Evolutionary conservation across 2,888 invertebrate genomes (phyloP).

Genomic region (Phlogophora meticulosa): DNA sequence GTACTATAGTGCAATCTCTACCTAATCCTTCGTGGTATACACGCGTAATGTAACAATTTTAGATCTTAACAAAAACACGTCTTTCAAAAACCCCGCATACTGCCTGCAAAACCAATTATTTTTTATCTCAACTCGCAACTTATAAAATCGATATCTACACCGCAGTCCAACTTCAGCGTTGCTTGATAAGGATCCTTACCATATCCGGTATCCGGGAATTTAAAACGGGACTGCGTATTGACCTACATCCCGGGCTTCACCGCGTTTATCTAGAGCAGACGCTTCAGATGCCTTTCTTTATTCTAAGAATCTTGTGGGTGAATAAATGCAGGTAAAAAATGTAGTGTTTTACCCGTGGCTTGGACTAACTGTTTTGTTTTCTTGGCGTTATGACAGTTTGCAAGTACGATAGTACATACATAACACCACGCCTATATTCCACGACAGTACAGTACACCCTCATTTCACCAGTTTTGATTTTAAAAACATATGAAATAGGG

Average conservation of each 20-base stretch:
- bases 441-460: too few relatives aligned
- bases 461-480: too few relatives aligned
- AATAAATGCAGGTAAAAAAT: background rate
- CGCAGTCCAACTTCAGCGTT: conserved; percentile 27
- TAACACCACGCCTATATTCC: too few relatives aligned
- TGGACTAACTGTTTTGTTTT: background rate
- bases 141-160: conserved; percentile 47
- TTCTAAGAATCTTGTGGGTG: conserved; percentile 5
- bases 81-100: background rate
- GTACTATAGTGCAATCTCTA: too few relatives aligned
- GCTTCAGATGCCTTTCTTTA: conserved; percentile 3
- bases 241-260: conserved; percentile 43
- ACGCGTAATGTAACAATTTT: background rate
- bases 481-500: too few relatives aligned
- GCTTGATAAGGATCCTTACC: conserved; percentile 55
- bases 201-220: conserved; percentile 57
- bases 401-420: too few relatives aligned
- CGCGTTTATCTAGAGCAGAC: conserved; percentile 24
- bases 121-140: conserved; percentile 32
- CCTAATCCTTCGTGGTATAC: too few relatives aligned
- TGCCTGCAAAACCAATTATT: conserved; percentile 42
- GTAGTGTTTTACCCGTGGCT: background rate
- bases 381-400: too few relatives aligned
- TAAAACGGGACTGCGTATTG: conserved; percentile 51
- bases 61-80: background rate